These are phyloP conservation scores for Perdita meconis DNA, from an alignment of 2,888 invertebrate genomes.

Conservation along the genomic window DNA sequence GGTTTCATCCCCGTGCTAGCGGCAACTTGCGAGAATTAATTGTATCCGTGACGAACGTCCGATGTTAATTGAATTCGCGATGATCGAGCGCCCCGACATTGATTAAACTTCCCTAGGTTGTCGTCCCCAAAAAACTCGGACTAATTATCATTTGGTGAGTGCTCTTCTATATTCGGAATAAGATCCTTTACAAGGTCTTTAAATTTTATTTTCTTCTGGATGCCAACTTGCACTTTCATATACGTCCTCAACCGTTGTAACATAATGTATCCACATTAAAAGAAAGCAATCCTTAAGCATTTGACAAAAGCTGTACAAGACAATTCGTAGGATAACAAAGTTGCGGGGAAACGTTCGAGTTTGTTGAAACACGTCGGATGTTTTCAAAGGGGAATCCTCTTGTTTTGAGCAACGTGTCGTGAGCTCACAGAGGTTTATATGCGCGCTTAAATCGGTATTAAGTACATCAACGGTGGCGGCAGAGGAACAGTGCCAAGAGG, in stretches of 20 bases:
- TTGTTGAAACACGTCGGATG: slow-evolving; percentile 18
- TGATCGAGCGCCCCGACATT: slow-evolving; percentile 59
- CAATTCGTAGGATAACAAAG: slow-evolving; percentile 8
- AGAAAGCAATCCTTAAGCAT: neutral
- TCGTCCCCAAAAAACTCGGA: slow-evolving; percentile 3
- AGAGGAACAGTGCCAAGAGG: slow-evolving; percentile 70
- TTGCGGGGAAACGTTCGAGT: neutral
- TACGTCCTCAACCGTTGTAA: neutral
- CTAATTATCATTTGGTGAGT: slow-evolving; percentile 12
- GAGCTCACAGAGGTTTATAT: neutral
- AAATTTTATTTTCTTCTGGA: neutral
- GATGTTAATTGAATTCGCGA: slow-evolving; percentile 66
- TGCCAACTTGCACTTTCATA: too few species aligned
- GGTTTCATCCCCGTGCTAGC: slow-evolving; percentile 29
- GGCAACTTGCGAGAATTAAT: slow-evolving; percentile 74
- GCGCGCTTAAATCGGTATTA: slow-evolving; percentile 64
- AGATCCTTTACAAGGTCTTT: neutral
- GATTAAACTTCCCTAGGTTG: slow-evolving; percentile 32
- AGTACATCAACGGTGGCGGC: slow-evolving; percentile 40
- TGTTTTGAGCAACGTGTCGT: slow-evolving; percentile 33
- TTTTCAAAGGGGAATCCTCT: slow-evolving; percentile 18
- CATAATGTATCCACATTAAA: too few species aligned
- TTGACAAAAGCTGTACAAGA: slow-evolving; percentile 6
- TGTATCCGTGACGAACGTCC: slow-evolving; percentile 70
- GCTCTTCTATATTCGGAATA: neutral